These are phyloP conservation scores for Amblyjoppa proteus DNA, from an alignment of 2,888 invertebrate genomes.

Conservation along the genomic window DNA sequence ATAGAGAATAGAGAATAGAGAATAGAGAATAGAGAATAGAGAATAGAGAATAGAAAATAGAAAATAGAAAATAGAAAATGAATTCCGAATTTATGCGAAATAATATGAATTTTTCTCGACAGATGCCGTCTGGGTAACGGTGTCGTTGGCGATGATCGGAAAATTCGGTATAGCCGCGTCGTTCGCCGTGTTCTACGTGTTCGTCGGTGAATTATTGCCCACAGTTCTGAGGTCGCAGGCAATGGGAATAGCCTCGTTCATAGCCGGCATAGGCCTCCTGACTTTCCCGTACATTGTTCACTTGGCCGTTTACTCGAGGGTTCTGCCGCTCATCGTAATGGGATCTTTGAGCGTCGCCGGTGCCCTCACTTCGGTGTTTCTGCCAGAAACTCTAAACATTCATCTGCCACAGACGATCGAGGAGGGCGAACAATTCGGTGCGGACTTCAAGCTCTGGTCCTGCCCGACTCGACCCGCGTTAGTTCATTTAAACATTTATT, in stretches of 20 bases:
- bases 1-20: background rate
- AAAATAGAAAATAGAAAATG: conserved; percentile 1
- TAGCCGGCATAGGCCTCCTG: conserved; percentile 88
- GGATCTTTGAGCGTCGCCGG: conserved; percentile 87
- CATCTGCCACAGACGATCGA: conserved; percentile 88
- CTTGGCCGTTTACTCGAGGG: conserved; percentile 87
- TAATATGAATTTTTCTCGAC: conserved; percentile 69
- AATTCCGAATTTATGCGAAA: background rate
- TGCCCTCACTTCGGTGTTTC: conserved; percentile 87
- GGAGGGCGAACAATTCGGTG: conserved; percentile 88
- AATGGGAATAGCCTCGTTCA: conserved; percentile 89
- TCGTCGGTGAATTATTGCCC: conserved; percentile 89
- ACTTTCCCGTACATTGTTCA: conserved; percentile 89
- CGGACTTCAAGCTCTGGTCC: conserved; percentile 87
- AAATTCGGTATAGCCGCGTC: conserved; percentile 89
- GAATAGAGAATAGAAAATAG: background rate
- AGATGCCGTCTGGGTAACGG: conserved; percentile 89
- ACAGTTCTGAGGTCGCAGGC: conserved; percentile 89
- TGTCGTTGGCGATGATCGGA: conserved; percentile 89
- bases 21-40: background rate
- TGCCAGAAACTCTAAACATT: conserved; percentile 89
- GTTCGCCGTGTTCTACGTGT: conserved; percentile 90
- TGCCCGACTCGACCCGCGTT: conserved; percentile 85
- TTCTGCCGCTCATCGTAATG: conserved; percentile 88
- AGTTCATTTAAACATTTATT: conserved; percentile 58